Base-by-base conservation (phyloP, 2,113 vertebrate genomes). In the Rattus rattus region DNA sequence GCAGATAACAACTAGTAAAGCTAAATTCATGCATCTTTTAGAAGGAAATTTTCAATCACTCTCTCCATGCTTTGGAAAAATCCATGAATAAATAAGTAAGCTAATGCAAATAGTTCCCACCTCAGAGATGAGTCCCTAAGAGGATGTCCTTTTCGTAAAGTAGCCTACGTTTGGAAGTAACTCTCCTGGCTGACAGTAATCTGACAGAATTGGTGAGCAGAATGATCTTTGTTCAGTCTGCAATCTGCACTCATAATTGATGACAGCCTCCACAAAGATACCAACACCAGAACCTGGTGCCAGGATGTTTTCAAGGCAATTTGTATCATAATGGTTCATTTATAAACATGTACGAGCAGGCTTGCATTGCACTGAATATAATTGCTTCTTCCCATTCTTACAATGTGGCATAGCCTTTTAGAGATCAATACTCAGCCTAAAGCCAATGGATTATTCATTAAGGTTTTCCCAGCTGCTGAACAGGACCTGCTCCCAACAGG, bases 71-170 rank as follows among this genome's bases (percentile, higher is more conserved):
- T 85, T 88, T 92, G 65, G 72, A 88, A 94, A 43, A 97, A 93
- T 72, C 92, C 61, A 96, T 97, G 92, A 96, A 97, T 97, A 98
- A 95, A 97, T 96, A 97, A 96, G 88, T 89, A 94, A 84, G 52
- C 88, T 92, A 94, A 96, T 93, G 30, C 70, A 96, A 91, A 96
- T 70, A 96, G 76, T 49, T 95, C 36, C 52, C 59, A 81, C 63
- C 70, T 97, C 80, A 73, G 56, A 95, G 63, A 91, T 65, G 72
- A 49, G n/a, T 83, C 93, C 92, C 49, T 88, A 83, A 79, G 49
- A 96, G 8, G 43, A 88, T 93, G 65, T 88, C 54, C 6, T 92
- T 77, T 95, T 61, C 76, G 61, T 75, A 83, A 93, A 91, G 39
- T 79, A 94, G 81, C 63, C 28, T 52, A 33, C 24, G 83, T 86